These are phyloP conservation scores for Lymantria dispar DNA, from an alignment of 2,888 invertebrate genomes.

Conservation along the genomic window DNA sequence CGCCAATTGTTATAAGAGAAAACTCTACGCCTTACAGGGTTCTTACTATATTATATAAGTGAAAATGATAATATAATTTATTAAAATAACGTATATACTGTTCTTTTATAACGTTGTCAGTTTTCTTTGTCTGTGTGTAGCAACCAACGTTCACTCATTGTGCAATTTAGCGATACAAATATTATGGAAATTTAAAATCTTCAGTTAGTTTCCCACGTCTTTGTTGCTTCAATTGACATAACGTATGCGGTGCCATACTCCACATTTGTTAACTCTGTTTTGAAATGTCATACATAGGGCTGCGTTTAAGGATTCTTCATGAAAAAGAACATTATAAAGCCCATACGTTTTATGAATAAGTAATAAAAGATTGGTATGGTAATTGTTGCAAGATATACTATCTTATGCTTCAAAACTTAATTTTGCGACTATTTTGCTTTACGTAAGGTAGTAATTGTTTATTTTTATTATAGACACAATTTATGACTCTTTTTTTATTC, in stretches of 20 bases:
- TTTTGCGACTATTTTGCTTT: too few species aligned
- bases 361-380: too few species aligned
- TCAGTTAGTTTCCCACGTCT: slow-evolving; percentile 66
- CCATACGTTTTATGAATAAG: neutral
- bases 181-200: slow-evolving; percentile 69
- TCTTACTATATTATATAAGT: too few species aligned
- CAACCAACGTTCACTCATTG: slow-evolving; percentile 40
- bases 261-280: slow-evolving; percentile 42
- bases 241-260: slow-evolving; percentile 58
- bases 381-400: too few species aligned
- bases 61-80: too few species aligned
- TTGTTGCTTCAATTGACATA: slow-evolving; percentile 58
- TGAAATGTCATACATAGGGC: slow-evolving; percentile 36
- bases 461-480: too few species aligned
- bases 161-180: slow-evolving; percentile 66
- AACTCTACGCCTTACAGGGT: too few species aligned
- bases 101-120: neutral
- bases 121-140: slow-evolving; percentile 18
- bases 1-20: too few species aligned
- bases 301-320: slow-evolving; percentile 6
- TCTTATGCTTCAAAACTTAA: too few species aligned
- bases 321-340: neutral
- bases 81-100: too few species aligned
- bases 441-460: too few species aligned
- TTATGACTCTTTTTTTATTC: too few species aligned